Percentiles rank a stretch among this genome's conserved stretches.
phyloP scores from a whole-genome alignment of 2,797 vertebrate species.

The Orestias chungarensis region DNA sequence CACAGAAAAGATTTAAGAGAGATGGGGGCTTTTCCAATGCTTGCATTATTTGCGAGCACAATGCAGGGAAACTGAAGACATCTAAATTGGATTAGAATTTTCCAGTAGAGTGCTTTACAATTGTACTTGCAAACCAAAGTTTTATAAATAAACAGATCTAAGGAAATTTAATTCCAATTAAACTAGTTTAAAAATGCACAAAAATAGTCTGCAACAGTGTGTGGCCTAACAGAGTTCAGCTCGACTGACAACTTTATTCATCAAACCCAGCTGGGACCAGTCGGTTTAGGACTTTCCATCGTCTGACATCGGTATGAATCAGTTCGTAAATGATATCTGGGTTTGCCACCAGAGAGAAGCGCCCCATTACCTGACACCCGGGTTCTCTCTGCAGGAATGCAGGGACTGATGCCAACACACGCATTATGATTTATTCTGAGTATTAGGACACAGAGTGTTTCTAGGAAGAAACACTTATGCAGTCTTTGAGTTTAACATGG shows the following conservation, averaged over 20 bases:
- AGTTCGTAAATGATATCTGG: conserved; percentile 60
- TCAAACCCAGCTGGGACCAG: conserved; percentile 22
- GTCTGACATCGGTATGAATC: conserved; percentile 57
- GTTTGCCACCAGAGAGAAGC: conserved; percentile 37
- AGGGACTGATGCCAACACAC: conserved; percentile 41
- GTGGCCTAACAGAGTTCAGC: conserved; percentile 31
- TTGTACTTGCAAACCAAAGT: not conserved
- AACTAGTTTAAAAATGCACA: conserved; percentile 16
- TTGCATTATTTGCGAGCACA: not conserved
- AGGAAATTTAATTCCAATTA: conserved; percentile 13
- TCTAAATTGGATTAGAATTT: not conserved
- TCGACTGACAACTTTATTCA: conserved; percentile 34
- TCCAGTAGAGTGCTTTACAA: not conserved
- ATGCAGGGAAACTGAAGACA: not conserved
- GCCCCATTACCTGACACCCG: conserved; percentile 46
- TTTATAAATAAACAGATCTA: conserved; percentile 1
- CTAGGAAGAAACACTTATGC: conserved; percentile 51
- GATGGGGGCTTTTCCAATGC: not conserved
- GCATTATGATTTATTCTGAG: conserved; percentile 57
- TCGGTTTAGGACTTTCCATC: conserved; percentile 41
- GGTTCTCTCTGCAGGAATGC: conserved; percentile 53
- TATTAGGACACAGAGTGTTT: conserved; percentile 42
- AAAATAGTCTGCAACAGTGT: conserved; percentile 16
- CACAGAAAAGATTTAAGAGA: not conserved
- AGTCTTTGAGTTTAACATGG: conserved; percentile 29